These are phyloP conservation scores for Furcifer pardalis DNA, from an alignment of 2,797 vertebrate genomes.

Conservation along the genomic window DNA sequence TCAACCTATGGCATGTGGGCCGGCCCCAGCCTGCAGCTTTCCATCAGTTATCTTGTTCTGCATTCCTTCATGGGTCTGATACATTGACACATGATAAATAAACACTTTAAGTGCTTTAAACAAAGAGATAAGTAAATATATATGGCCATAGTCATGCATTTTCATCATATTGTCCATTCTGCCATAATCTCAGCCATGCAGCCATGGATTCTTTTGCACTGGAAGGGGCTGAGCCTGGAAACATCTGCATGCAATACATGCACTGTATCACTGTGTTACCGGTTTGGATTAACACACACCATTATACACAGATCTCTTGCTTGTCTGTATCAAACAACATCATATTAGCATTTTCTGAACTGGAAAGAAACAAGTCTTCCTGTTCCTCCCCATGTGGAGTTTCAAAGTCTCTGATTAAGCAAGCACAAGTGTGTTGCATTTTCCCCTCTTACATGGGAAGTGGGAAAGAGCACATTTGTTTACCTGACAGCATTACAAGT, in stretches of 20 bases:
- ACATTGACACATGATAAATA: no score
- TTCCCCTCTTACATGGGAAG: conserved; percentile 52
- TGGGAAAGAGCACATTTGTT: conserved; percentile 59
- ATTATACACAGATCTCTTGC: background rate
- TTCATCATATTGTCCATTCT: no score
- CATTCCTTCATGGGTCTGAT: no score
- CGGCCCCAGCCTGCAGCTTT: no score
- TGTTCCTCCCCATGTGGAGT: conserved; percentile 17
- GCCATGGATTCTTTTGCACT: no score
- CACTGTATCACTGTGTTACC: background rate
- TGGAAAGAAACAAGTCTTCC: background rate
- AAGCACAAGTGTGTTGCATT: conserved; percentile 43
- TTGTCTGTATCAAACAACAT: background rate
- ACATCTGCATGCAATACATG: background rate
- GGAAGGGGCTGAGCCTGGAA: no score
- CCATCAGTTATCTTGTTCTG: no score
- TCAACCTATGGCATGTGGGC: no score
- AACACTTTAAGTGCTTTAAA: no score
- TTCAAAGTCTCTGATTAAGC: conserved; percentile 56
- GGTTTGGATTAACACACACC: no score
- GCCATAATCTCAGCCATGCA: background rate
- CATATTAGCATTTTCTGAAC: background rate
- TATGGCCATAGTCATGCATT: no score
- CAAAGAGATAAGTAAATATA: no score
- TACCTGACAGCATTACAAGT: conserved; percentile 68